These are phyloP conservation scores for Drosophila kepulauana DNA, from an alignment of 1,140 invertebrate species.

Conservation along the genomic window DNA sequence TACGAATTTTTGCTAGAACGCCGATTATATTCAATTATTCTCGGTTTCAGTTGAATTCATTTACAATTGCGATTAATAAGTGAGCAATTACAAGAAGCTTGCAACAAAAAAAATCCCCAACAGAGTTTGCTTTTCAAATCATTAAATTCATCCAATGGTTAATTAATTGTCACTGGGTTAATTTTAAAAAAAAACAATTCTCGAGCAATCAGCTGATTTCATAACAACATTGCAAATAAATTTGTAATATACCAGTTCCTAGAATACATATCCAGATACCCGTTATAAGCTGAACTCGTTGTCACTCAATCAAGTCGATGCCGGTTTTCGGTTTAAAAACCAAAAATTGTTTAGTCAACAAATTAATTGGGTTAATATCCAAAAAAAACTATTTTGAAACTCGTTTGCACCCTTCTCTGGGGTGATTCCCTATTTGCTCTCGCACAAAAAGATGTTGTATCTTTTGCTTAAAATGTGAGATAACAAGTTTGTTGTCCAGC, in stretches of 20 bases:
- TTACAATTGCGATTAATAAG: constrained; percentile 19
- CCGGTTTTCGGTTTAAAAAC: constrained; percentile 1
- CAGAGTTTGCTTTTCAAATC: not conserved
- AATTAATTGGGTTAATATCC: constrained; percentile 25
- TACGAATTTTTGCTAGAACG: not conserved
- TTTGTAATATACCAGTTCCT: not conserved
- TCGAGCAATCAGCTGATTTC: not conserved
- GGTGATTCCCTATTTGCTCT: not conserved
- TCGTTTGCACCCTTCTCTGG: not conserved
- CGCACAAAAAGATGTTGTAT: not conserved
- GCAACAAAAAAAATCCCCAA: not conserved
- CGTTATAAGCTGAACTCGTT: too few species aligned
- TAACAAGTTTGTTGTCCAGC: constrained; percentile 4
- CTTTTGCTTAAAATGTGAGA: not conserved
- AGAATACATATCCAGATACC: too few species aligned
- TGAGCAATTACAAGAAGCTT: not conserved
- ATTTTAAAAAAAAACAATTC: not conserved
- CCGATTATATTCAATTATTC: constrained; percentile 38
- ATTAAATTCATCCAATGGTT: not conserved
- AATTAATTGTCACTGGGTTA: not conserved
- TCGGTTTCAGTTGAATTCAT: constrained; percentile 5
- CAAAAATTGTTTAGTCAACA: constrained; percentile 13
- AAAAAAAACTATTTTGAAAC: constrained; percentile 2
- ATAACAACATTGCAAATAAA: not conserved
- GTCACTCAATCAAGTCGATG: not conserved